Base-by-base conservation (phyloP, 53 echinoderm and acorn worm genomes). In the Holothuria scabra region DNA sequence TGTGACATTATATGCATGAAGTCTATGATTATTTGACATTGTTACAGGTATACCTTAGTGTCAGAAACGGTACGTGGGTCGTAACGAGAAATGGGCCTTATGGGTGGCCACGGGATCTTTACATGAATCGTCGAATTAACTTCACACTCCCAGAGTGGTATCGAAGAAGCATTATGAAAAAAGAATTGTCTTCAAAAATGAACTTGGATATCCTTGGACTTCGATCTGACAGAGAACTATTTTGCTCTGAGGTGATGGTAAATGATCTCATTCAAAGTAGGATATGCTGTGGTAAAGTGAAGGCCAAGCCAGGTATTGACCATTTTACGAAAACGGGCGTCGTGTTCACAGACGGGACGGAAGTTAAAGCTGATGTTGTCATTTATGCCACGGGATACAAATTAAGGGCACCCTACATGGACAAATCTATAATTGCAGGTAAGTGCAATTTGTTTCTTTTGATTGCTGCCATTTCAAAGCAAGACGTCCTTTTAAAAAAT, bases 311-410 rank as follows among this genome's bases (percentile, higher is more conserved):
- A 10, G 95, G 88, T 28, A 93, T 95, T 30, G 80, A 90, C 74
- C 67, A 76, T 46, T 93, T 95, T 80, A 90, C 92, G 10, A 70
- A 90, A 44, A 74, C 28, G 1, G 95, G 92, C 2, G 86, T 92
- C n/a, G 90, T 90, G 31, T 95, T 95, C 84, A 80, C 86, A 19
- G 95, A 95, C 70, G 95, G 95, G 8, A 92, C 92, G 4, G 72
- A 88, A 28, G 83, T 90, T 18, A 90, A 92, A 28, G 71, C 90
- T 10, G 95, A 95, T 46, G 88, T 78, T 10, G 92, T 95, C 59
- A 87, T 95, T 56, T 90, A 89, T 30, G 95, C 95, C 12, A 95
- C 95, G 6, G 95, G 95, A 28, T 95, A 95, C 84, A 65, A 91
- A n/a, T 62, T 93, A 44, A 82, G 84, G 11, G 85, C 79, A 19